Base-by-base conservation (phyloP, 2,113 vertebrate species). In the Dunckerocampus dactyliophorus region DNA sequence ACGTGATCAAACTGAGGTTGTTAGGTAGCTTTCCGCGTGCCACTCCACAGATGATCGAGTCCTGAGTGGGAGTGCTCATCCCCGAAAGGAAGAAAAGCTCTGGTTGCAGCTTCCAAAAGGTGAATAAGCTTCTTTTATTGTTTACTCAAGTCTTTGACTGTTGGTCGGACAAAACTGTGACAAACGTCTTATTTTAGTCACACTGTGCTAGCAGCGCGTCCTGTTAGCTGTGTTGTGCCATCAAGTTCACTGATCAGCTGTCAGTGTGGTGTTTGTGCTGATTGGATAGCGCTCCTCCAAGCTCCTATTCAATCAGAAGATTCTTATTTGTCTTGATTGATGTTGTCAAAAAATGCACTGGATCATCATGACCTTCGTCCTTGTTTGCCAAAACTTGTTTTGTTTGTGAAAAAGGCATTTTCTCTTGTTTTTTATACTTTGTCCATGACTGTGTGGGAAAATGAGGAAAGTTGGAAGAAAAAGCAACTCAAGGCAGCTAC, bases 401-500 rank as follows among this genome's bases (percentile, higher is more conserved):
- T 81, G 72, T 66, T 88, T 84, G 82, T 81, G 77, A 73, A 82
- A 73, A 70, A 74, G 82, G 82, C 82, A 84, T 87, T 85, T 83
- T 74, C 50, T 52, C 61, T 64, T 24, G 52, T 79, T 81, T 82
- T 81, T 85, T 79, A 65, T 87, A 84, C 61, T 85, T 85, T 87
- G 70, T 87, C 66, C 70, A 67, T 69, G 66, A 81, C 63, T 87
- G 82, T 88, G 88, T 87, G 77, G n/a, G 46, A 20, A 61, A 59
- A 67, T 80, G 53, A 72, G 65, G 81, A 79, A 84, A 54, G 69
- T 70, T 79, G 69, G 80, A 86, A 87, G 70, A 79, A 77, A 74
- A 70, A 79, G 59, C 77, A 83, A 85, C 88, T 89, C 82, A 70
- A 89, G 91, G 91, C 91, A 92, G 91, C 91, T 92, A 92, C 84